Conservation (phyloP, 2,797 vertebrate genomes). For the Karalla daura region DNA sequence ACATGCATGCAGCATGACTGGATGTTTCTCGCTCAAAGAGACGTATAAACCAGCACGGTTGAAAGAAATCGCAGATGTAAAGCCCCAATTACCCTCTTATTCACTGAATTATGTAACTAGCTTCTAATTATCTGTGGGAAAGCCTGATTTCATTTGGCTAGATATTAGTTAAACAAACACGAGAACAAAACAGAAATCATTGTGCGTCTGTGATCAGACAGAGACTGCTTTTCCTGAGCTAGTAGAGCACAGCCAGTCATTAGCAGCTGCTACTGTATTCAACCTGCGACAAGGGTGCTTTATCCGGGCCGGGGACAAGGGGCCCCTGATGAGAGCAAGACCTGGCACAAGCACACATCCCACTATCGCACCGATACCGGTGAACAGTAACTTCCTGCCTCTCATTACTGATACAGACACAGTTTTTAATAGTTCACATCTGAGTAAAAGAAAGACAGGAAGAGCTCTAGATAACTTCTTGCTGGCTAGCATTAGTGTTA, state of each 20-base stretch:
- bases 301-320: slow-evolving; percentile 1
- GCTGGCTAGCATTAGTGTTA: too few relatives aligned
- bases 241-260: slow-evolving; percentile 21
- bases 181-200: not conserved
- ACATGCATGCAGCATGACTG: slow-evolving; percentile 9
- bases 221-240: slow-evolving; percentile 8
- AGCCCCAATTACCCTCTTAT: not conserved
- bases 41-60: not conserved
- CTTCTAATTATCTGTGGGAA: not conserved
- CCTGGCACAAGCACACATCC: not conserved
- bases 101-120: not conserved
- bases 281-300: slow-evolving; percentile 18
- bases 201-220: slow-evolving; percentile 9
- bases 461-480: too few relatives aligned
- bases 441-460: too few relatives aligned
- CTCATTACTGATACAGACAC: not conserved
- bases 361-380: not conserved
- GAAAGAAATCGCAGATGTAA: not conserved
- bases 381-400: too few relatives aligned
- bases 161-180: not conserved
- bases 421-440: too few relatives aligned
- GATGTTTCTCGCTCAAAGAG: not conserved
- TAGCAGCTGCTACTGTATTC: slow-evolving; percentile 28
- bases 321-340: slow-evolving; percentile 28
- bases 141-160: not conserved